Percentiles rank a stretch among this genome's conserved stretches.
These are phyloP conservation scores for Thereva nobilitata DNA, from an alignment of 2,888 invertebrate genomes.

Conservation along the genomic window DNA sequence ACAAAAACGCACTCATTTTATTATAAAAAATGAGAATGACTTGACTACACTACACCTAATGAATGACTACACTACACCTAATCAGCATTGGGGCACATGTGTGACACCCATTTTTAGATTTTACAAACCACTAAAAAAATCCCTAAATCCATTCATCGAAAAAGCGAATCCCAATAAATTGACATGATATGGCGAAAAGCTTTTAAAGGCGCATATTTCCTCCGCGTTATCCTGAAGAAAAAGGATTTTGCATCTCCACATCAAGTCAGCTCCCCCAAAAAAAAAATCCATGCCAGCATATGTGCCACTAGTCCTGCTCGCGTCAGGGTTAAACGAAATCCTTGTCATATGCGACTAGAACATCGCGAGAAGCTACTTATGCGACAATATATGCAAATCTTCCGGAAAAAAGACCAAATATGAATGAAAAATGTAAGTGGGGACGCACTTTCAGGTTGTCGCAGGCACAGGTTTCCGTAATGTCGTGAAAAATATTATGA, in stretches of 20 bases:
- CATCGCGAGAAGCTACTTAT: constrained; percentile 18
- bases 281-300: not conserved
- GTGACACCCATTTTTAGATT: constrained; percentile 7
- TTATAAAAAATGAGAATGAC: too few relatives aligned
- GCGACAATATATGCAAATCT: constrained; percentile 36
- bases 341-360: constrained; percentile 18
- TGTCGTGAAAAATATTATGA: constrained; percentile 14
- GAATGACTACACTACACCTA: too few relatives aligned
- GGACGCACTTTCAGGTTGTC: constrained; percentile 25
- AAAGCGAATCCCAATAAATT: constrained; percentile 19
- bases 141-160: not conserved
- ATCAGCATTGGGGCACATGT: constrained; percentile 21
- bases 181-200: constrained; percentile 32
- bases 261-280: constrained; percentile 9
- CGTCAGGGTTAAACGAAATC: not conserved
- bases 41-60: too few relatives aligned
- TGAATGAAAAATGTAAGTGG: constrained; percentile 30
- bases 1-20: too few relatives aligned
- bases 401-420: not conserved
- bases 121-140: constrained; percentile 7
- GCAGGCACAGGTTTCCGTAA: not conserved
- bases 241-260: constrained; percentile 19
- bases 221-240: constrained; percentile 5
- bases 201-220: constrained; percentile 27
- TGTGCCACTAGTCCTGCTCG: too few relatives aligned